These are phyloP conservation scores for Tolmerus cingulatus DNA, from an alignment of 2,888 invertebrate genomes.

Conservation along the genomic window DNA sequence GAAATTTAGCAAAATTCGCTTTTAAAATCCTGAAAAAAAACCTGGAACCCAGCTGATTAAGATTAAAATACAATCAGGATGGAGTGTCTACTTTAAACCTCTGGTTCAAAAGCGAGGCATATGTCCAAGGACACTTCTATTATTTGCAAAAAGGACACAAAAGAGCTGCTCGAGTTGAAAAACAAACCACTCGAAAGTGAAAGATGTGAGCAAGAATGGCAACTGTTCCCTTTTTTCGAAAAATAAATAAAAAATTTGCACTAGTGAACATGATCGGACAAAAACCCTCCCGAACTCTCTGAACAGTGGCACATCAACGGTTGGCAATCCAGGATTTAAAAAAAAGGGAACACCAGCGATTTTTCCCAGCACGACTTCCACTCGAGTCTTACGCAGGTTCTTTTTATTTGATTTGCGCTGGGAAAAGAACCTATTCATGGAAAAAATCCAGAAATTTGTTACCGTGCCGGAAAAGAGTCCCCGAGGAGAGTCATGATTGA, in stretches of 20 bases:
- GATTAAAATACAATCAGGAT: neutral
- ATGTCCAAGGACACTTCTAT: neutral
- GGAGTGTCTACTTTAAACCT: neutral
- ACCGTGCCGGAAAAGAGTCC: neutral
- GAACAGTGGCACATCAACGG: neutral
- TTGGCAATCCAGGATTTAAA: neutral
- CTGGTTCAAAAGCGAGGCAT: neutral
- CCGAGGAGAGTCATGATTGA: neutral
- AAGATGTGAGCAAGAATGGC: neutral
- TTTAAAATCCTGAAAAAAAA: neutral
- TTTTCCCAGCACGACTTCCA: neutral
- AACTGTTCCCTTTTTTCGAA: neutral
- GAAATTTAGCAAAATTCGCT: neutral
- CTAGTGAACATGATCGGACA: neutral
- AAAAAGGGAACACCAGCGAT: neutral
- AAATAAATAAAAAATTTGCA: neutral
- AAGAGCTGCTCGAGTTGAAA: neutral
- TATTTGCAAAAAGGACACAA: neutral
- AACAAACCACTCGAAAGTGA: neutral
- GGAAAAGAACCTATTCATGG: neutral
- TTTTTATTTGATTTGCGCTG: neutral
- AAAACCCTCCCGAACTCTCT: neutral
- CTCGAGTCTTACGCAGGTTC: neutral
- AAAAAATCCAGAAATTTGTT: neutral
- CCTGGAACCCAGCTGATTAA: neutral